Conservation (phyloP, 2,888 invertebrate genomes). For the Nematopogon swammerdamellus region DNA sequence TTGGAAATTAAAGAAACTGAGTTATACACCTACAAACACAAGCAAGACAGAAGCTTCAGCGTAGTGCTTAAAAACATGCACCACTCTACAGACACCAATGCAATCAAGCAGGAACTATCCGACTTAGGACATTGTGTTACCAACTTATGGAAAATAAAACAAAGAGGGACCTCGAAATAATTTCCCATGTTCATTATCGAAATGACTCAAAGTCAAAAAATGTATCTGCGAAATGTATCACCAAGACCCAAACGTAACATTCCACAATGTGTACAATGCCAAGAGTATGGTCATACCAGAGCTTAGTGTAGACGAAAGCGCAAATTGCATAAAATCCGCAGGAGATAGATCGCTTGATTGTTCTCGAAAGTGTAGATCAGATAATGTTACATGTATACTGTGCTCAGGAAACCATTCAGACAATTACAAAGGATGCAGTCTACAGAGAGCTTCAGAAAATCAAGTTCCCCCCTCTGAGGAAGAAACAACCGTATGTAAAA, state of each 20-base stretch:
- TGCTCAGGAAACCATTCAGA: neutral
- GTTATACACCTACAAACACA: conserved; percentile 5
- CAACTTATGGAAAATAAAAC: conserved; percentile 11
- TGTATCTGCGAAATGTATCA: conserved; percentile 3
- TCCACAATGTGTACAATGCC: neutral
- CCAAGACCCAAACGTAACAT: neutral
- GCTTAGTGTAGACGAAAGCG: neutral
- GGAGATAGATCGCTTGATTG: neutral
- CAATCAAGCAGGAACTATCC: conserved; percentile 7
- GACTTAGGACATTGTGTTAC: conserved; percentile 6
- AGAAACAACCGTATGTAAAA: neutral
- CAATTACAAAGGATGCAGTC: conserved; percentile 1
- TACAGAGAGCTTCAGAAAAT: neutral
- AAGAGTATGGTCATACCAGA: conserved; percentile 3
- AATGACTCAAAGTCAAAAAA: conserved; percentile 3
- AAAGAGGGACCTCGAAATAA: conserved; percentile 7
- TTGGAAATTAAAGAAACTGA: conserved; percentile 3
- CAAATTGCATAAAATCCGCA: conserved; percentile 3
- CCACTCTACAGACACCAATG: conserved; percentile 9
- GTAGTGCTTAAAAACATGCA: conserved; percentile 7
- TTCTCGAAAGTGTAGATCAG: neutral
- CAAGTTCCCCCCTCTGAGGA: neutral
- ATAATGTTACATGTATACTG: neutral
- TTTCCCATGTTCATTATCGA: conserved; percentile 10
- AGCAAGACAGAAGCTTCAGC: conserved; percentile 5